Conservation (phyloP, 2,113 vertebrate species). For the Sylvilagus bachmani region DNA sequence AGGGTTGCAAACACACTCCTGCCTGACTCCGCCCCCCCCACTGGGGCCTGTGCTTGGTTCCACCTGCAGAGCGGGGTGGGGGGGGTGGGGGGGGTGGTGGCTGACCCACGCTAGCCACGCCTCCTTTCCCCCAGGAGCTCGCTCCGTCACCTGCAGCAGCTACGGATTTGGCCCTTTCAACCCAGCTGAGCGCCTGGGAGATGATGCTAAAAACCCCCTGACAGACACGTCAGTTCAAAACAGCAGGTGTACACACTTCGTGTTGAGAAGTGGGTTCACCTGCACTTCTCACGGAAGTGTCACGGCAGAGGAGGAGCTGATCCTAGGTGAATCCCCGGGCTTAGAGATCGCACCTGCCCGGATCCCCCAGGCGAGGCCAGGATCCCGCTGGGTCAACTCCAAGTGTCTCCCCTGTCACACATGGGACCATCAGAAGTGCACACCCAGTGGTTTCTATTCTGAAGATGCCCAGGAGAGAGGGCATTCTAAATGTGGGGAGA, state of each 20-base stretch:
- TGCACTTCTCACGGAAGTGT: not conserved
- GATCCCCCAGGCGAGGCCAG: no score
- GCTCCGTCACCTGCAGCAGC: not conserved
- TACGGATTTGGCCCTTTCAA: not conserved
- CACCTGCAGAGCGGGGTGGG: no score
- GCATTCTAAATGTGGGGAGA: not conserved
- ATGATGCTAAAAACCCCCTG: not conserved
- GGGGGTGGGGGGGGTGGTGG: no score
- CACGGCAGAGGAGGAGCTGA: accelerated
- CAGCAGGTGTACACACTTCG: not conserved
- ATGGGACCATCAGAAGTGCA: not conserved
- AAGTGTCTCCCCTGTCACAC: no score
- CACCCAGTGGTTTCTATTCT: not conserved
- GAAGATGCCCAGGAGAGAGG: not conserved
- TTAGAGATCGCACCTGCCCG: not conserved
- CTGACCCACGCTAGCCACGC: accelerated
- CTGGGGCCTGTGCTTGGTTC: accelerated
- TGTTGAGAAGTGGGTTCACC: not conserved
- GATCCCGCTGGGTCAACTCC: no score
- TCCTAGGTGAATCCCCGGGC: not conserved
- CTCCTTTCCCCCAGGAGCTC: accelerated
- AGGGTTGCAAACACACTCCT: accelerated
- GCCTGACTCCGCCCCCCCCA: not conserved
- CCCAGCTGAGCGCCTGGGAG: not conserved
- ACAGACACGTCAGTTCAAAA: not conserved